Conservation (phyloP, 2,888 invertebrate species). For the Tridacna crocea region DNA sequence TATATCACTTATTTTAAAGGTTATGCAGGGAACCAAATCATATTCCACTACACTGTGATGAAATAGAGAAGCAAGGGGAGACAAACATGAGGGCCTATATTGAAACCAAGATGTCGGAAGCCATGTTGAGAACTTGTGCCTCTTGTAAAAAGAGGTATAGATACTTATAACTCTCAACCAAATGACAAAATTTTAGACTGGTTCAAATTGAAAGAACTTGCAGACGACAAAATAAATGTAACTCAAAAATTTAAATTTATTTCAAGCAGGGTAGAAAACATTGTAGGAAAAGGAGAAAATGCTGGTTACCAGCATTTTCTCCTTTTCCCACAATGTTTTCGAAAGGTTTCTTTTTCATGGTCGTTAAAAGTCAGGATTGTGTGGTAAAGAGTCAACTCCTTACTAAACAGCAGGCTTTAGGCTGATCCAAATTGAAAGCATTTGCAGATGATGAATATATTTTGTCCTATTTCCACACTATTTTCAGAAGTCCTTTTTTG, state of each 20-base stretch:
- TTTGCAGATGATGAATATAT: no score
- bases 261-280: no score
- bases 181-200: no score
- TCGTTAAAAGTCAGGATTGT: no score
- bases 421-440: no score
- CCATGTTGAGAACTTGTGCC: slow-evolving; percentile 80
- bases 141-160: slow-evolving; percentile 74
- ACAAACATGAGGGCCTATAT: slow-evolving; percentile 84
- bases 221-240: no score
- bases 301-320: slow-evolving; percentile 2
- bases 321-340: not conserved
- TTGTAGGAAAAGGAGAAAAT: slow-evolving; percentile 6
- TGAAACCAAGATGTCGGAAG: slow-evolving; percentile 85
- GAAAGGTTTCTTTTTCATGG: not conserved
- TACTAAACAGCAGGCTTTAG: no score
- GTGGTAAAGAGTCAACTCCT: no score
- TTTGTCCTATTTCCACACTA: no score
- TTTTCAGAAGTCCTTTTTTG: no score
- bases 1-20: slow-evolving; percentile 61
- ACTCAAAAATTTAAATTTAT: no score
- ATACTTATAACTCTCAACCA: not conserved
- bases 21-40: slow-evolving; percentile 86
- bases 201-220: no score
- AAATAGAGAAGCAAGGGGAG: slow-evolving; percentile 81
- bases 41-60: slow-evolving; percentile 84